These are phyloP conservation scores for Allolobophora icterica DNA, from an alignment of 2,888 invertebrate species.

Conservation along the genomic window DNA sequence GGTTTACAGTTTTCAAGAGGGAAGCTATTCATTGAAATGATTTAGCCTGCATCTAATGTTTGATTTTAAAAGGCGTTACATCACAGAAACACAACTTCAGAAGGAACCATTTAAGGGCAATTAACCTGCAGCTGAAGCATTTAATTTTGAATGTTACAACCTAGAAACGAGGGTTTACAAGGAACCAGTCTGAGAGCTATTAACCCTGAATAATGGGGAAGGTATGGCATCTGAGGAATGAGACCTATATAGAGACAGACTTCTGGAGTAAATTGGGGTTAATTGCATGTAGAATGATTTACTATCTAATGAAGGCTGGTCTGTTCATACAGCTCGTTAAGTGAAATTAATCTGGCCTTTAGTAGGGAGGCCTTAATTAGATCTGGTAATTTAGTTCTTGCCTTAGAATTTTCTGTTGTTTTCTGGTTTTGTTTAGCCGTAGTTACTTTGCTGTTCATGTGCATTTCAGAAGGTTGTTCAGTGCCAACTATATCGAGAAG, in stretches of 20 bases:
- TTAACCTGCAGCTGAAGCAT: too few species aligned
- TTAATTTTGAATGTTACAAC: too few species aligned
- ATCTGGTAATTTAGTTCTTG: neutral
- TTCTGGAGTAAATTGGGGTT: neutral
- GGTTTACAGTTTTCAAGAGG: too few species aligned
- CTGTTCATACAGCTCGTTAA: neutral
- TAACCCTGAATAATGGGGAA: neutral
- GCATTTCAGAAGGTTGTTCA: constrained; percentile 15
- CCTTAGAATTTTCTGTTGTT: too few species aligned
- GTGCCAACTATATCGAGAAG: constrained; percentile 31
- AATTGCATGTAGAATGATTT: neutral
- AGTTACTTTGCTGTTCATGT: neutral
- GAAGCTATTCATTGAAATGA: too few species aligned
- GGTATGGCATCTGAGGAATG: neutral
- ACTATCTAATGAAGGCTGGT: neutral
- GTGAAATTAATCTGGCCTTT: neutral
- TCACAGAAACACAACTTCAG: too few species aligned
- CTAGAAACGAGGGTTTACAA: too few species aligned
- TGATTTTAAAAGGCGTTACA: too few species aligned
- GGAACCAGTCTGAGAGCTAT: too few species aligned
- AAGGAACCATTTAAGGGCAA: too few species aligned
- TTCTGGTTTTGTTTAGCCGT: neutral
- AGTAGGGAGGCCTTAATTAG: too few species aligned
- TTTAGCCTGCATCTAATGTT: too few species aligned
- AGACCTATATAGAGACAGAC: neutral